Base-by-base conservation (phyloP, 2,888 invertebrate genomes). In the Blera fallax region DNA sequence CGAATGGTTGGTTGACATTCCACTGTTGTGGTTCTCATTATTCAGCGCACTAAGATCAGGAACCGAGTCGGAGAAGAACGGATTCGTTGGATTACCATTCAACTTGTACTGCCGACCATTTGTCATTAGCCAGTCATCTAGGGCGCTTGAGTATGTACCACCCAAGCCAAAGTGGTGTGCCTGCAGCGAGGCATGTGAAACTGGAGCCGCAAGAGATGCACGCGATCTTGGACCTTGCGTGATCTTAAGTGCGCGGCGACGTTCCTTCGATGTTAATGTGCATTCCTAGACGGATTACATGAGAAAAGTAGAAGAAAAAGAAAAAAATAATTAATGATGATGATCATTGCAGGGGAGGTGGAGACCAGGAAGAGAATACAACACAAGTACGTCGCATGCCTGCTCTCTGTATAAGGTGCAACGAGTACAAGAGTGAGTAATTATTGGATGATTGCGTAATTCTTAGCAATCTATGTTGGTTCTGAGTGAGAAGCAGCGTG, bases 191-290 rank as follows among this genome's bases (percentile, higher is more conserved):
- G 92, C 90, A 88, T 92, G 92, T 7, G 91, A 91, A 34, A 92
- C 91, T 84, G 92, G 92, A 7, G 91, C 92, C 16, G 92, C 92
- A 45, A 92, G 87, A 1, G 92, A 92, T 81, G 91, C 92, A 29
- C 92, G 90, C 60, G 92, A 92, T 87, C 91, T 89, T 43, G 92
- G 92, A 43, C 91, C 92, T 87, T 92, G 92, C n/a, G 91, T 91
- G 70, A 92, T 92, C 91, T 90, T 93, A 88, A 95, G 90, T 4
- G 94, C 94, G 88, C 93, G 93, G 70, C 95, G 92, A 52, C 95
- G 92, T 89, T 94, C 94, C 89, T 95, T 95, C 87, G 95, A 95
- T 87, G 93, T 93, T 89, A 94, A 90, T 88, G 94, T 94, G 89
- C 95, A 95, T 90, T 95, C 95, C 93, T 94, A 88, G 29, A 90